Evolutionary conservation across 2,113 vertebrate species (phyloP).

Genomic region (Xiphophorus couchianus): DNA sequence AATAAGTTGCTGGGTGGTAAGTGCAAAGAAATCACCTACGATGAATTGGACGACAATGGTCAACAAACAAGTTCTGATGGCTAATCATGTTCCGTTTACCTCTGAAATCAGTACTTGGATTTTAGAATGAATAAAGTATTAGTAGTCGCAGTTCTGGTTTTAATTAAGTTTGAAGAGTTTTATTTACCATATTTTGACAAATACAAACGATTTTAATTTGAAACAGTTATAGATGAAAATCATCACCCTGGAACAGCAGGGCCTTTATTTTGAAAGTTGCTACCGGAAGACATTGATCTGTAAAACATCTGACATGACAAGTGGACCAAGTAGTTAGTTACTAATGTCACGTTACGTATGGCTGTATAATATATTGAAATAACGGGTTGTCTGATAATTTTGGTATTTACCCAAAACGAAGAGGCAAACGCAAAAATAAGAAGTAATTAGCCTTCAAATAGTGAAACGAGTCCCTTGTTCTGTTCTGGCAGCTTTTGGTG

Average conservation of each 20-base stretch:
- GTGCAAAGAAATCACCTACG: no score
- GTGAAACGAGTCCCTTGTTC: not conserved
- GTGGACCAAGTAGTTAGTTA: not conserved
- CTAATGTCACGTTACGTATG: not conserved
- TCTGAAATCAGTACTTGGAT: no score
- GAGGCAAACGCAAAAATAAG: not conserved
- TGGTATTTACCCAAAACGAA: not conserved
- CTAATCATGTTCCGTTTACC: no score
- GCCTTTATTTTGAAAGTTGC: conserved; percentile 46
- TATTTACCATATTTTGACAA: not conserved
- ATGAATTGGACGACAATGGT: no score
- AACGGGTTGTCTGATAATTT: not conserved
- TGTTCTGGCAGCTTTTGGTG: not conserved
- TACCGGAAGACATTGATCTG: conserved; percentile 22
- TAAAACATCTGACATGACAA: not conserved
- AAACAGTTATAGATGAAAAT: not conserved
- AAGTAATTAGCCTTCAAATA: no score
- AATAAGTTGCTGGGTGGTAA: no score
- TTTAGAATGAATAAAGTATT: no score
- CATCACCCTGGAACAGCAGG: not conserved
- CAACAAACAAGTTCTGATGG: no score
- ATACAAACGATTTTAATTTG: not conserved
- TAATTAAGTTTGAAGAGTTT: no score
- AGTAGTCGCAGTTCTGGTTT: no score
- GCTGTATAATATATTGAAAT: not conserved